Evolutionary conservation across 2,888 invertebrate genomes (phyloP), one percentile per base, ranked within the genome.

Genomic region (Chromoteleia sp.): DNA sequence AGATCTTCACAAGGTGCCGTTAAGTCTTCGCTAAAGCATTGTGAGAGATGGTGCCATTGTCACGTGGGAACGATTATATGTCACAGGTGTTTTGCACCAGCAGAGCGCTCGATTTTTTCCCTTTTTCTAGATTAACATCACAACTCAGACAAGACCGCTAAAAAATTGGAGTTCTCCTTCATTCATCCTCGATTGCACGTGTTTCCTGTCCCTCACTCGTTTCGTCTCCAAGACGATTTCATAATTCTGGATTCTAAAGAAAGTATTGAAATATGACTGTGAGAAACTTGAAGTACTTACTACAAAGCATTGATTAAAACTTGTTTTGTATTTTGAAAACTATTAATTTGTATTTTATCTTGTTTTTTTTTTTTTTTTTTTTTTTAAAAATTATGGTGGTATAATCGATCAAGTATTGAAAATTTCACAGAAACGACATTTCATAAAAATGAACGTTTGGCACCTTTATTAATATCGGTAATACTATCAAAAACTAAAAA

Each of bases 71-170:
- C 58, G 71, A 81, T 76, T 65, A 65, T 68, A 78, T 52, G 41
- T 71, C 59, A 25, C 81, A 81, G 81, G 76, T 71, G 75, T 71
- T 70, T 77, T 63, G 54, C 39, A 63, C 41, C 61, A 43, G 30
- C n/a, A 10, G 8, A 14, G 14, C 33, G 15, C 21, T 61, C 43
- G 54, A 76, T 68, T 68, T 68, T 58, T 19, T 50, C 19, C 33
- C 29, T 36, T 1, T 50, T 61, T 56, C 21, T 17, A 54, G 63
- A 45, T 61, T 52, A 76, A 56, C 41, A 41, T 56, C 54, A 33
- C 48, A 74, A 58, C 19, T 59, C 43, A 54, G 8, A 19, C 19
- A 50, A 7, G 15, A 36, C 45, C 15, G 61, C 25, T 17, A 54
- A 41, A 33, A 59, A 61, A 59, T 48, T 29, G 14, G 43, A 19